Evolutionary conservation across 1,140 invertebrate genomes (phyloP).

Genomic region (Penaeus japonicus): DNA sequence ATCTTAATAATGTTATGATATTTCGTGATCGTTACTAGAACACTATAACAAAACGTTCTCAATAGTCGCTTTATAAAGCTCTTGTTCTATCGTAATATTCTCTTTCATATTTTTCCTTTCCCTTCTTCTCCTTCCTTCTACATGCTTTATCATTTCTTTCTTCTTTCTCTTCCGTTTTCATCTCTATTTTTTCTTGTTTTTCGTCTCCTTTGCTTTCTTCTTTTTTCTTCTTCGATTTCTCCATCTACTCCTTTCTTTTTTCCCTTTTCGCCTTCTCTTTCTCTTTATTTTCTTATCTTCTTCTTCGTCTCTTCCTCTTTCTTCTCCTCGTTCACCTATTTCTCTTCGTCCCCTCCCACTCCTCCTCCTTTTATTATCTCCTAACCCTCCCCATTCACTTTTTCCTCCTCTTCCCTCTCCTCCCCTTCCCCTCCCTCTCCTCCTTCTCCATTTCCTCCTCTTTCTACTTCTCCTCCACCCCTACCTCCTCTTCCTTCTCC

Average conservation of each 20-base stretch:
- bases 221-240: background rate
- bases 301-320: background rate
- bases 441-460: background rate
- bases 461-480: background rate
- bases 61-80: background rate
- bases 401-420: too few relatives aligned
- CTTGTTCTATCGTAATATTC: background rate
- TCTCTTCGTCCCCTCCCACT: background rate
- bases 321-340: background rate
- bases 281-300: background rate
- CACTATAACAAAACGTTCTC: too few relatives aligned
- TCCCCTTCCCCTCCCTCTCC: too few relatives aligned
- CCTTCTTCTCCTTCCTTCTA: background rate
- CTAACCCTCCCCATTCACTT: background rate
- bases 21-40: too few relatives aligned
- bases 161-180: background rate
- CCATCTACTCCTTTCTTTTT: background rate
- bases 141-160: background rate
- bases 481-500: too few relatives aligned
- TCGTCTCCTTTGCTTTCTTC: background rate
- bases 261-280: background rate
- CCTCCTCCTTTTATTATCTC: background rate
- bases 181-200: background rate
- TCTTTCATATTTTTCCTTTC: background rate
- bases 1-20: too few relatives aligned